These are phyloP conservation scores for Trachelipus rathkii DNA, from an alignment of 1,140 invertebrate species.

Conservation along the genomic window DNA sequence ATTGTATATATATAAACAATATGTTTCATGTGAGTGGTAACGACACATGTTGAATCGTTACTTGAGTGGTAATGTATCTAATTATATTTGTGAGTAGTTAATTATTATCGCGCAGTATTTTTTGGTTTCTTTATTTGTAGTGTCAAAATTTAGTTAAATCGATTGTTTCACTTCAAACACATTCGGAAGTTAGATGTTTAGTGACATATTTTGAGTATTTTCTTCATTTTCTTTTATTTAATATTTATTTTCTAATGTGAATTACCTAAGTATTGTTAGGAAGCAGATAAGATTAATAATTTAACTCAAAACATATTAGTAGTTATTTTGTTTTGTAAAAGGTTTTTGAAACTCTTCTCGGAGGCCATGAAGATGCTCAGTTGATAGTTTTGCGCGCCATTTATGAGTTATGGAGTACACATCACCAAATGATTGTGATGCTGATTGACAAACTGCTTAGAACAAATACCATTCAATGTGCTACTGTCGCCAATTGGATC, in stretches of 20 bases:
- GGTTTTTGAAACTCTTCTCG: slow-evolving; percentile 66
- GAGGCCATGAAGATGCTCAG: slow-evolving; percentile 77
- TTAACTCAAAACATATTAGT: too few relatives aligned
- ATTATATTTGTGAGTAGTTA: too few relatives aligned
- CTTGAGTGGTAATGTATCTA: too few relatives aligned
- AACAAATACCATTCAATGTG: slow-evolving; percentile 93
- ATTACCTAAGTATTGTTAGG: slow-evolving; percentile 14
- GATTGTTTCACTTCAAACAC: too few relatives aligned
- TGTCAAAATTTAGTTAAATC: too few relatives aligned
- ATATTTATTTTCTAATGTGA: slow-evolving; percentile 16
- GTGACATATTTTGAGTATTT: neutral
- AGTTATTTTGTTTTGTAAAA: slow-evolving; percentile 46
- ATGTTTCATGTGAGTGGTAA: too few relatives aligned
- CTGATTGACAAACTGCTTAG: slow-evolving; percentile 95
- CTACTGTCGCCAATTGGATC: slow-evolving; percentile 96
- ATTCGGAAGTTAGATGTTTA: too few relatives aligned
- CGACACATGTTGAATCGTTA: too few relatives aligned
- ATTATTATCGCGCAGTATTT: too few relatives aligned
- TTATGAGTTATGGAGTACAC: slow-evolving; percentile 88
- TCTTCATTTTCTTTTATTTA: neutral
- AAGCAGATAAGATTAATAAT: too few relatives aligned
- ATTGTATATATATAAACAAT: too few relatives aligned
- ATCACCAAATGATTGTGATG: slow-evolving; percentile 94
- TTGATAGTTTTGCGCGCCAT: slow-evolving; percentile 89
- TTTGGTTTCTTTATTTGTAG: too few relatives aligned